Evolutionary conservation across 2,797 vertebrate species (phyloP).

Genomic region (Lates japonicus): DNA sequence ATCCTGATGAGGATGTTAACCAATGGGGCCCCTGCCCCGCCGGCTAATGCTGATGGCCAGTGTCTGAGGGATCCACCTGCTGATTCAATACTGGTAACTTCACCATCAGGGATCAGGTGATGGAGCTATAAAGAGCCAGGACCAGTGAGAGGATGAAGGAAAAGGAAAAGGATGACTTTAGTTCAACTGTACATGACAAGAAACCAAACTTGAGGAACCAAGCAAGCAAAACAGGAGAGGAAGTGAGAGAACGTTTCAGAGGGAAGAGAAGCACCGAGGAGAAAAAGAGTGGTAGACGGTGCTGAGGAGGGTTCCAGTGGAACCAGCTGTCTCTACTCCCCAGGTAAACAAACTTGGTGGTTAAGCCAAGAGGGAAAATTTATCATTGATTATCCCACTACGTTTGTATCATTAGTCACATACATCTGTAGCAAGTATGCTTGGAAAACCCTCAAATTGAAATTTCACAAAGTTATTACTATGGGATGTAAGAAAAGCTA

Average conservation of each 20-base stretch:
- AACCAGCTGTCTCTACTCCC: conserved; percentile 80
- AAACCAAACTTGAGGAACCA: conserved; percentile 4
- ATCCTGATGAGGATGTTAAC: conserved; percentile 96
- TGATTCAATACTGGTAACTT: conserved; percentile 97
- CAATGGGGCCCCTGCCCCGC: conserved; percentile 95
- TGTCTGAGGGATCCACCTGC: conserved; percentile 88
- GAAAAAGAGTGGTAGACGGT: conserved; percentile 32
- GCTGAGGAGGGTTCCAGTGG: conserved; percentile 55
- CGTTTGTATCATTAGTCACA: conserved; percentile 80
- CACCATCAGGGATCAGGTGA: conserved; percentile 98
- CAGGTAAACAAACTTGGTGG: conserved; percentile 78
- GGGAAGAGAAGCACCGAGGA: conserved; percentile 23
- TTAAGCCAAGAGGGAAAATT: conserved; percentile 65
- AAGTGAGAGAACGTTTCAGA: conserved; percentile 24
- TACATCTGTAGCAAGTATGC: conserved; percentile 77
- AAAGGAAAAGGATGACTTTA: conserved; percentile 30
- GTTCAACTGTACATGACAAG: conserved; percentile 7
- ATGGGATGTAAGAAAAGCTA: conserved; percentile 43
- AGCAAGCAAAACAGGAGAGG: conserved; percentile 60
- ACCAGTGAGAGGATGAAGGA: conserved; percentile 74
- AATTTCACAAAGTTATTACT: conserved; percentile 62
- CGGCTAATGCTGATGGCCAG: conserved; percentile 96
- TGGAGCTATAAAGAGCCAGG: conserved; percentile 91
- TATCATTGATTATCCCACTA: conserved; percentile 66
- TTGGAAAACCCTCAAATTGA: conserved; percentile 70